These are phyloP conservation scores for Malurus alboscapulatus DNA, from an alignment of 2,113 vertebrate species.

Conservation along the genomic window DNA sequence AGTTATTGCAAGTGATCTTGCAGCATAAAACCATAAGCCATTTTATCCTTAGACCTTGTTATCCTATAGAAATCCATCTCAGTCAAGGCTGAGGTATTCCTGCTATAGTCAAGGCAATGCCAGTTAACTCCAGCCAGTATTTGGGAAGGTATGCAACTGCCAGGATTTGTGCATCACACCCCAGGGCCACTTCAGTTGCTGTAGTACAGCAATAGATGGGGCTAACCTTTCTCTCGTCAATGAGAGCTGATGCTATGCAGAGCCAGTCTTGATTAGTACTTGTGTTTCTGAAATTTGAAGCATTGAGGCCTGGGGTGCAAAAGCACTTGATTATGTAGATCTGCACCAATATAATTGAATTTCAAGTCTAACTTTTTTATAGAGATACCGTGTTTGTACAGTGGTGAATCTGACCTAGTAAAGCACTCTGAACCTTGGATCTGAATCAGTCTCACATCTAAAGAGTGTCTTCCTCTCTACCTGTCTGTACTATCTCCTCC, in stretches of 20 bases:
- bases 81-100: background rate
- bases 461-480: background rate
- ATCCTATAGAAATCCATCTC: background rate
- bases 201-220: background rate
- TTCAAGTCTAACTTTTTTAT: background rate
- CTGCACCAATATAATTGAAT: background rate
- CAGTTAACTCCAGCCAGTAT: background rate
- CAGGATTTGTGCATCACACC: background rate
- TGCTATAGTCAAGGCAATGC: background rate
- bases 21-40: background rate
- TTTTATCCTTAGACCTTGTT: background rate
- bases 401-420: background rate
- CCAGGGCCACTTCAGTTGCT: background rate
- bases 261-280: background rate
- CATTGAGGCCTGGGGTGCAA: accelerated
- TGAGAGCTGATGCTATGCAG: background rate
- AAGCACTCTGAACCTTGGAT: background rate
- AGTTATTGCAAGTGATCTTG: background rate
- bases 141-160: background rate
- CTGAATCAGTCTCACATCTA: background rate
- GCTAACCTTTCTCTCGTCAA: background rate
- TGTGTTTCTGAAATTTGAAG: background rate
- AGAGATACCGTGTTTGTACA: background rate
- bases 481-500: background rate
- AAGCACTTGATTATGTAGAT: background rate